Conservation (phyloP, 2,888 invertebrate genomes). For the Pandemis heparana region DNA sequence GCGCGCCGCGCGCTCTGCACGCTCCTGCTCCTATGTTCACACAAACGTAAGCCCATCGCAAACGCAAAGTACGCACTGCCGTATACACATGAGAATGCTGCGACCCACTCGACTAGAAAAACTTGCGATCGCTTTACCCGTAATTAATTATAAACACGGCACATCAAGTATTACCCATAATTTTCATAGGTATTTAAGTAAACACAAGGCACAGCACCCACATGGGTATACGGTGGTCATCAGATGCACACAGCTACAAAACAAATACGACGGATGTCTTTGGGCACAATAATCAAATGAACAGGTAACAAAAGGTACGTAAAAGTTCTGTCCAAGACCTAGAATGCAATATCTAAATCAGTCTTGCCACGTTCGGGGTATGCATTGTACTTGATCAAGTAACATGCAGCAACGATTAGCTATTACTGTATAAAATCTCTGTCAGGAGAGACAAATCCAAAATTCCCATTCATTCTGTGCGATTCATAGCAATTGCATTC, state of each 20-base stretch:
- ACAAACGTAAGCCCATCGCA: neutral
- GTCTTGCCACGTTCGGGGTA: constrained; percentile 63
- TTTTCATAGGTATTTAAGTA: neutral
- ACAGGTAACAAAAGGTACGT: constrained; percentile 53
- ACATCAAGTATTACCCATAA: neutral
- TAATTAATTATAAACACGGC: neutral
- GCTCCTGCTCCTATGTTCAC: constrained; percentile 76
- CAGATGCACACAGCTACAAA: constrained; percentile 53
- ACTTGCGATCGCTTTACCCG: neutral
- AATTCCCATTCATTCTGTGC: constrained; percentile 65
- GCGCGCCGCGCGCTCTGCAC: constrained; percentile 75
- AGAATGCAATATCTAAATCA: constrained; percentile 71
- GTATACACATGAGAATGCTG: constrained; percentile 31
- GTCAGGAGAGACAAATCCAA: constrained; percentile 60
- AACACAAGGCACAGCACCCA: constrained; percentile 2
- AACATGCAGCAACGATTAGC: constrained; percentile 81
- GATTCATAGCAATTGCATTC: constrained; percentile 67
- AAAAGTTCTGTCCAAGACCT: constrained; percentile 53
- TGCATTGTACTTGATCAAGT: constrained; percentile 72
- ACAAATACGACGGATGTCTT: constrained; percentile 53
- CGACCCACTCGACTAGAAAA: neutral
- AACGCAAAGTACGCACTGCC: neutral
- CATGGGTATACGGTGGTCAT: constrained; percentile 21
- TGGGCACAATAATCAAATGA: constrained; percentile 50
- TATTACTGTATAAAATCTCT: constrained; percentile 59